Conservation (phyloP, 1,140 invertebrate species). For the Lepidurus packardi region DNA sequence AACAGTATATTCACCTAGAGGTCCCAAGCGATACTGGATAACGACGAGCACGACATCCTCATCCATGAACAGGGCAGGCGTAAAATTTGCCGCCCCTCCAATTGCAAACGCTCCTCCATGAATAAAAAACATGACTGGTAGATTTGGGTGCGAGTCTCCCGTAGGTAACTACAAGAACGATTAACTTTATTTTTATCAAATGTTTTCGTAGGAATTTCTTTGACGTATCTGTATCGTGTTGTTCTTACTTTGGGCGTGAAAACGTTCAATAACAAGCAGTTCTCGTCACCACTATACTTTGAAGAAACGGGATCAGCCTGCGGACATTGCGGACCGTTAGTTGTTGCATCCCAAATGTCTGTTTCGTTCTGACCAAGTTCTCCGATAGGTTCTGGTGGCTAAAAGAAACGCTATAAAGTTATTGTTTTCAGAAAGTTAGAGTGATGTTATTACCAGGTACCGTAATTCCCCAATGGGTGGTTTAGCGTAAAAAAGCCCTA, state of each 20-base stretch:
- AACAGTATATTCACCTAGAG: conserved; percentile 41
- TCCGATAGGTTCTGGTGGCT: conserved; percentile 12
- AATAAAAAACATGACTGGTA: conserved; percentile 53
- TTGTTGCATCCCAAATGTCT: conserved; percentile 45
- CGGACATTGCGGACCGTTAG: conserved; percentile 24
- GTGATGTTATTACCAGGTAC: not conserved
- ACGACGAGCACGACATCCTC: conserved; percentile 43
- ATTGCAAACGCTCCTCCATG: conserved; percentile 47
- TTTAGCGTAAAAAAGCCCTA: not conserved
- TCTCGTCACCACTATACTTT: conserved; percentile 39
- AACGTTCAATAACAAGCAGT: conserved; percentile 46
- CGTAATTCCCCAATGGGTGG: not conserved
- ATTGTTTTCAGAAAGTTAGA: not conserved
- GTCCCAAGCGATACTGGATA: conserved; percentile 44
- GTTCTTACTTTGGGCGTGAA: conserved; percentile 42
- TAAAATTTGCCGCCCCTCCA: conserved; percentile 33
- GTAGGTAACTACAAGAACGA: not conserved
- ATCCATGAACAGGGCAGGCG: conserved; percentile 40
- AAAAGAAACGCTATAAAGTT: not conserved
- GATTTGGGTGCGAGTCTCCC: not conserved
- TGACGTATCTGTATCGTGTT: not conserved
- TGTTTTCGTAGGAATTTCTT: not conserved
- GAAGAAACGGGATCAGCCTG: not conserved
- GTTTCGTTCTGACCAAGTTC: conserved; percentile 39
- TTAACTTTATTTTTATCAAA: not conserved